These are phyloP conservation scores for Campylorhamphus procurvoides DNA, from an alignment of 2,113 vertebrate genomes.

Conservation along the genomic window DNA sequence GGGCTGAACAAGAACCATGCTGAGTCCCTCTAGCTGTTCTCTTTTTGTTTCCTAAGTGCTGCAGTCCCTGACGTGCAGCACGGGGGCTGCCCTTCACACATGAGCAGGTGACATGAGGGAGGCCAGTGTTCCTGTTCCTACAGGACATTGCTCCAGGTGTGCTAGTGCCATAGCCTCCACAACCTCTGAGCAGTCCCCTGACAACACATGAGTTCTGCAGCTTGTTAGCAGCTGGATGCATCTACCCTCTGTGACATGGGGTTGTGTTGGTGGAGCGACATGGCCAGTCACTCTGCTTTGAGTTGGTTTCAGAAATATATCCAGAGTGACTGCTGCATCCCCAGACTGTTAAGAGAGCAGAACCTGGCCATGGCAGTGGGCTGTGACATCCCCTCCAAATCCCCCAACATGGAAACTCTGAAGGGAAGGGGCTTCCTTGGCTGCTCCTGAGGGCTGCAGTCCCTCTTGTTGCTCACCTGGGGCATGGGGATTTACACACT, in stretches of 20 bases:
- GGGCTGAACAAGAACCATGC: background rate
- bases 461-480: background rate
- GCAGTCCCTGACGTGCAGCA: background rate
- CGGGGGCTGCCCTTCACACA: background rate
- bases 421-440: background rate
- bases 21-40: background rate
- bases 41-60: background rate
- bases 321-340: background rate
- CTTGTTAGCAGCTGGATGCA: background rate
- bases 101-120: background rate
- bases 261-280: background rate
- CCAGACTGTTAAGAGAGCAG: background rate
- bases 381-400: background rate
- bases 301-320: background rate
- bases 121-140: background rate
- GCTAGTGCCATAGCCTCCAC: background rate
- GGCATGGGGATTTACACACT: background rate
- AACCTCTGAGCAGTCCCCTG: background rate
- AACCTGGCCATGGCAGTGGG: background rate
- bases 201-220: background rate
- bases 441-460: background rate
- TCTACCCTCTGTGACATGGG: background rate
- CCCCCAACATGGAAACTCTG: background rate
- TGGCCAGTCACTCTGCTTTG: background rate
- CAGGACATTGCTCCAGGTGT: accelerated